phyloP scores from a whole-genome alignment of 1,140 invertebrate genomes.

The Eciton burchellii region DNA sequence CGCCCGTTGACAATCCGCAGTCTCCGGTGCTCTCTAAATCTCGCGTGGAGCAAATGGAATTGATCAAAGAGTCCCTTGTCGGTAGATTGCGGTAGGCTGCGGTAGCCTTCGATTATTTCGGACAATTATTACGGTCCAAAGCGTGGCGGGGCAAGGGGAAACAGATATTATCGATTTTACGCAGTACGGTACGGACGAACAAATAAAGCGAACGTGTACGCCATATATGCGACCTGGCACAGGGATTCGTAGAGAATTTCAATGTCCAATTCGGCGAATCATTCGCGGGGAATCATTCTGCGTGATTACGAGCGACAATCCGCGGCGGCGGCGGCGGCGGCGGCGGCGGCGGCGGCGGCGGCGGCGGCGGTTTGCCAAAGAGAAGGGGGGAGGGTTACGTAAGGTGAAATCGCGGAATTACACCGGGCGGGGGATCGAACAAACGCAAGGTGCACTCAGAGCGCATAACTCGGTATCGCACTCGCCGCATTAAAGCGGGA shows the following conservation, averaged over 20 bases:
- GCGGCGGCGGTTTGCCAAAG: slow-evolving; percentile 8
- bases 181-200: neutral
- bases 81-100: neutral
- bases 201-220: neutral
- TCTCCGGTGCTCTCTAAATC: neutral
- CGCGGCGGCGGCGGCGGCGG: neutral
- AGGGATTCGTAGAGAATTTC: neutral
- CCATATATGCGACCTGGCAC: neutral
- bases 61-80: neutral
- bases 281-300: neutral
- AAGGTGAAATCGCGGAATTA: slow-evolving; percentile 34
- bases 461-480: slow-evolving; percentile 23
- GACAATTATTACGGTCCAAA: slow-evolving; percentile 1
- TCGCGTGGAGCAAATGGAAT: neutral
- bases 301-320: neutral
- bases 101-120: slow-evolving; percentile 24
- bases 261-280: slow-evolving; percentile 8
- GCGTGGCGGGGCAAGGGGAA: neutral
- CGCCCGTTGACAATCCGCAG: neutral
- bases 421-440: neutral
- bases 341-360: neutral
- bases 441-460: slow-evolving; percentile 22
- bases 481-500: neutral
- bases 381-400: slow-evolving; percentile 5
- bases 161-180: neutral